These are phyloP conservation scores for Galleria mellonella DNA, from an alignment of 1,140 invertebrate species.

Conservation along the genomic window DNA sequence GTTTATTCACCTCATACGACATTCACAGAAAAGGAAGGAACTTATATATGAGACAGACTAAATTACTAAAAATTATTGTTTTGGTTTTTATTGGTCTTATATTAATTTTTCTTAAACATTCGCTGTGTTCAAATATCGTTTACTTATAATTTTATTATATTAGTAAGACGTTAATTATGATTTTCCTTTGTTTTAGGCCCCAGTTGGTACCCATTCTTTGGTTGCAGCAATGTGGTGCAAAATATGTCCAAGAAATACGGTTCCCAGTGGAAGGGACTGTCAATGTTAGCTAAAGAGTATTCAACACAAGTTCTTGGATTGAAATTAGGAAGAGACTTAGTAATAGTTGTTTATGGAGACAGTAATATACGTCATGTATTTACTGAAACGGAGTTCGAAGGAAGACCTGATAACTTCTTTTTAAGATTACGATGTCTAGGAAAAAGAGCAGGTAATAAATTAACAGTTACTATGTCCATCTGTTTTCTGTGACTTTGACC, in stretches of 20 bases:
- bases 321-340: conserved; percentile 77
- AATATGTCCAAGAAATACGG: conserved; percentile 71
- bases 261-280: conserved; percentile 78
- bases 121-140: too few relatives aligned
- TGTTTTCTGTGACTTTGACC: conserved; percentile 4
- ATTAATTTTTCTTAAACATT: too few relatives aligned
- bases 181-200: conserved; percentile 77
- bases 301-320: conserved; percentile 79
- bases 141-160: too few relatives aligned
- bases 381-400: conserved; percentile 79
- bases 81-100: too few relatives aligned
- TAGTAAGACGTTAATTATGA: too few relatives aligned
- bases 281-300: conserved; percentile 76
- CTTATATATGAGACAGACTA: too few relatives aligned
- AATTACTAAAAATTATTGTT: too few relatives aligned
- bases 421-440: conserved; percentile 81
- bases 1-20: too few relatives aligned
- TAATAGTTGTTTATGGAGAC: conserved; percentile 78
- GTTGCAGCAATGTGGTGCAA: conserved; percentile 76
- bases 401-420: conserved; percentile 84
- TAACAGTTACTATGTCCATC: too few relatives aligned
- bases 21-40: too few relatives aligned
- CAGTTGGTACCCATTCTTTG: conserved; percentile 79
- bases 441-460: conserved; percentile 70
- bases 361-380: conserved; percentile 77